Evolutionary conservation across 2,888 invertebrate genomes (phyloP).

Genomic region (Sarcophaga variegata): DNA sequence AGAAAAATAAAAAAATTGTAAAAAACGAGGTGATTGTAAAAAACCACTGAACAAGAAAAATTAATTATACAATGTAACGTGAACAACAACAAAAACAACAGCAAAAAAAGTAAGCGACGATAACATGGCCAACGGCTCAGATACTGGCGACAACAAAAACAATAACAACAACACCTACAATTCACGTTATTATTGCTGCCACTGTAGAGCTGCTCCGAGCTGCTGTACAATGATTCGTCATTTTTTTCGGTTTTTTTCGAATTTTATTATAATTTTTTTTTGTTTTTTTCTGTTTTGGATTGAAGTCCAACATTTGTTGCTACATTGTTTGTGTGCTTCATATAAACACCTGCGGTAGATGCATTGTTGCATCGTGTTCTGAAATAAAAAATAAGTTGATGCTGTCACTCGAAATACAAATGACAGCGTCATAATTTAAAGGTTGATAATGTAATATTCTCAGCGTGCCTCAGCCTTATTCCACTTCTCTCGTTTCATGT

Average conservation of each 20-base stretch:
- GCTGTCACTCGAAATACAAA: constrained; percentile 38
- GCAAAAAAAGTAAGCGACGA: constrained; percentile 10
- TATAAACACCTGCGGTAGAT: too few species aligned
- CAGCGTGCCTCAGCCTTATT: too few species aligned
- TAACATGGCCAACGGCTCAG: constrained; percentile 37
- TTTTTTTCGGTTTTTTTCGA: background rate
- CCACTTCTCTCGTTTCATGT: too few species aligned
- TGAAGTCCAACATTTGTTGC: constrained; percentile 29
- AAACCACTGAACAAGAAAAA: constrained; percentile 81
- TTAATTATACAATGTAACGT: constrained; percentile 78
- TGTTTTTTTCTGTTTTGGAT: background rate
- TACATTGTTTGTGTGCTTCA: constrained; percentile 9
- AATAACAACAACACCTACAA: too few species aligned
- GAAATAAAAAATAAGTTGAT: constrained; percentile 45
- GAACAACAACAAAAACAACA: constrained; percentile 33
- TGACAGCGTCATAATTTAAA: constrained; percentile 24
- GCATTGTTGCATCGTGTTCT: too few species aligned
- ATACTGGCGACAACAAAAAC: constrained; percentile 35
- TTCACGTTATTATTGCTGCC: too few species aligned
- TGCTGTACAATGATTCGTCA: too few species aligned
- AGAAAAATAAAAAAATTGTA: too few species aligned
- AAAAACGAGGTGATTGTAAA: constrained; percentile 76
- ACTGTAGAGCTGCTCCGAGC: too few species aligned
- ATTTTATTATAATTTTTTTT: background rate
- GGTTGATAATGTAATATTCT: background rate